Conservation (phyloP, 2,113 vertebrate species). For the Nycticryphes semicollaris region DNA sequence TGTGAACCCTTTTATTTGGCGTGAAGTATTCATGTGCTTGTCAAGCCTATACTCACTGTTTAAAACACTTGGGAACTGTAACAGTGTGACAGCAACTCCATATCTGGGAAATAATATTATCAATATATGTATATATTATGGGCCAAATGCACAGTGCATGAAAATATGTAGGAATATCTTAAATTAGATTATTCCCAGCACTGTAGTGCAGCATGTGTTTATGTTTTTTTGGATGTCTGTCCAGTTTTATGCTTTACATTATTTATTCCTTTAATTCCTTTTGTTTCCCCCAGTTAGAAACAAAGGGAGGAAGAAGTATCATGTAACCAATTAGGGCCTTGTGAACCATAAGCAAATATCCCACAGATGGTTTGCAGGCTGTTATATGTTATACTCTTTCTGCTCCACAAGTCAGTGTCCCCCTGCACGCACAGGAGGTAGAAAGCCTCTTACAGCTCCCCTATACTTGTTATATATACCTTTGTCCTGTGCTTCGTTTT, state of each 20-base stretch:
- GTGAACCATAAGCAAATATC: not conserved
- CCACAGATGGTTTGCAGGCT: not conserved
- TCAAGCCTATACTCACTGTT: not conserved
- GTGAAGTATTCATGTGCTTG: fast-evolving
- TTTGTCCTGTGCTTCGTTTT: not conserved
- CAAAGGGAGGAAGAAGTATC: not conserved
- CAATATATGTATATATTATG: not conserved
- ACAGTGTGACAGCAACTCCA: no score
- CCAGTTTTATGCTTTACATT: not conserved
- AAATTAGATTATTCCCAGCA: not conserved
- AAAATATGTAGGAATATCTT: not conserved
- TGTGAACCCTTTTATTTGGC: not conserved
- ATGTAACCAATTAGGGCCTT: not conserved
- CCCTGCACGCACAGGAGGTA: not conserved
- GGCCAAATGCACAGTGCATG: not conserved
- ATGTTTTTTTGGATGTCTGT: not conserved
- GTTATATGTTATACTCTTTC: not conserved
- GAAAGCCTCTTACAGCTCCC: fast-evolving
- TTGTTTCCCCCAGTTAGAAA: not conserved
- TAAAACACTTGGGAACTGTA: not conserved
- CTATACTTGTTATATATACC: fast-evolving
- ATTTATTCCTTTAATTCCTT: not conserved
- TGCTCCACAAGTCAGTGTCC: not conserved
- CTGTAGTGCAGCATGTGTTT: not conserved
- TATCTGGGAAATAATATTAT: not conserved